Conservation (phyloP, 2,113 vertebrate genomes). For the Tenebrosternarchus preto region DNA sequence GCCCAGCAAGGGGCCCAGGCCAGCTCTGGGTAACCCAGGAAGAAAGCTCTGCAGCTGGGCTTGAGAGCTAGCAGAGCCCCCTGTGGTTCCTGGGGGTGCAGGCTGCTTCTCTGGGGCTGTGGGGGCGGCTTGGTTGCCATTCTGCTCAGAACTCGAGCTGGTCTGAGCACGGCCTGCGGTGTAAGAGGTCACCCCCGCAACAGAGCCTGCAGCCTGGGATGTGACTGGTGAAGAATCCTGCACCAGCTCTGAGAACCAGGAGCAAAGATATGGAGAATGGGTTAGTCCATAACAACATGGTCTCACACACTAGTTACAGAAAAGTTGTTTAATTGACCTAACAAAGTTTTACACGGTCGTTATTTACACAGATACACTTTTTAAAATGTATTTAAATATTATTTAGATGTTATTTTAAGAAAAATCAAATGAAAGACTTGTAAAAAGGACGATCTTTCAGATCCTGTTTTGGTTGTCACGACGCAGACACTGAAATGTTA, state of each 20-base stretch:
- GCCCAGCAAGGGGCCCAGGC: slow-evolving; percentile 65
- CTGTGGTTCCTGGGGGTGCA: slow-evolving; percentile 65
- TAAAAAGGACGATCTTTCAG: background rate
- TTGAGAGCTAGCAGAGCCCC: slow-evolving; percentile 64
- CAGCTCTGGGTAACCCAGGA: slow-evolving; percentile 69
- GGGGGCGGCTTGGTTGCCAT: slow-evolving; percentile 47
- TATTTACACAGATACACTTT: too few species aligned
- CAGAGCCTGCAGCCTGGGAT: slow-evolving; percentile 68
- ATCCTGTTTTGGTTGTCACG: background rate
- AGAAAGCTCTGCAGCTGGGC: slow-evolving; percentile 74
- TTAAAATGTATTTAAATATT: too few species aligned
- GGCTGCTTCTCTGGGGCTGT: slow-evolving; percentile 74
- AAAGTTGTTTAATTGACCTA: too few species aligned
- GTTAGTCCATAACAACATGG: too few species aligned
- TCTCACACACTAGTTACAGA: too few species aligned
- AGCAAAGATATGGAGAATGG: too few species aligned
- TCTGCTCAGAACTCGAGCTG: slow-evolving; percentile 67
- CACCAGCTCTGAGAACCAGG: slow-evolving; percentile 62
- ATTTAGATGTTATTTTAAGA: background rate
- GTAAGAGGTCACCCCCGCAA: slow-evolving; percentile 79
- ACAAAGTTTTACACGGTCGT: too few species aligned
- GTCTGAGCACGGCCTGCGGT: slow-evolving; percentile 74
- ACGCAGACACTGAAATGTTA: slow-evolving; percentile 39
- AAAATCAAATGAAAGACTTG: background rate
- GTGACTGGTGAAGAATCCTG: slow-evolving; percentile 72